These are phyloP conservation scores for Scartelaos histophorus DNA, from an alignment of 2,113 vertebrate species.

Conservation along the genomic window DNA sequence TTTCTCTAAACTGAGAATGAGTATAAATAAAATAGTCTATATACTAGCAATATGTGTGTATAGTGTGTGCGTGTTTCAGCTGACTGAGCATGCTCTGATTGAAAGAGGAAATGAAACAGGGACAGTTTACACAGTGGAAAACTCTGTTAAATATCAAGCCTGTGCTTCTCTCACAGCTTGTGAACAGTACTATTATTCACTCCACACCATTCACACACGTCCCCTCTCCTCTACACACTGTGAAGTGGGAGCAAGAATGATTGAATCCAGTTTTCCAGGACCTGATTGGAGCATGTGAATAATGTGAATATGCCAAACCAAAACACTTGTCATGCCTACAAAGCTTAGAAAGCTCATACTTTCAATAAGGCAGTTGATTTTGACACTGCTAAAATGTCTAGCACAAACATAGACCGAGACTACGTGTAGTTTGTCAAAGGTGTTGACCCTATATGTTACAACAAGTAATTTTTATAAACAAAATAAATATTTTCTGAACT, in stretches of 20 bases:
- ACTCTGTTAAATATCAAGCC: conserved; percentile 57
- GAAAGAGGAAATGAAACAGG: conserved; percentile 64
- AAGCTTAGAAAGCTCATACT: too few species aligned
- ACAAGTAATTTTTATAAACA: not conserved
- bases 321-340: not conserved
- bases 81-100: conserved; percentile 23
- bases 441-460: not conserved
- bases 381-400: not conserved
- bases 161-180: not conserved
- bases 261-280: not conserved
- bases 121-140: conserved; percentile 18
- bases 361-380: not conserved
- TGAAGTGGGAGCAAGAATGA: not conserved
- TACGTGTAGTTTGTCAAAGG: not conserved
- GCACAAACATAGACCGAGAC: not conserved
- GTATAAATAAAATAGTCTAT: not conserved
- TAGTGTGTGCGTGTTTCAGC: not conserved
- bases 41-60: too few species aligned
- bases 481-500: not conserved
- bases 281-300: not conserved
- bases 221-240: not conserved
- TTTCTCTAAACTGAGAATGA: not conserved
- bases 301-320: not conserved
- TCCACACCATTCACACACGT: not conserved
- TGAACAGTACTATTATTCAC: not conserved